These are phyloP conservation scores for Leucopsar rothschildi DNA, from an alignment of 2,113 vertebrate genomes.

Conservation along the genomic window DNA sequence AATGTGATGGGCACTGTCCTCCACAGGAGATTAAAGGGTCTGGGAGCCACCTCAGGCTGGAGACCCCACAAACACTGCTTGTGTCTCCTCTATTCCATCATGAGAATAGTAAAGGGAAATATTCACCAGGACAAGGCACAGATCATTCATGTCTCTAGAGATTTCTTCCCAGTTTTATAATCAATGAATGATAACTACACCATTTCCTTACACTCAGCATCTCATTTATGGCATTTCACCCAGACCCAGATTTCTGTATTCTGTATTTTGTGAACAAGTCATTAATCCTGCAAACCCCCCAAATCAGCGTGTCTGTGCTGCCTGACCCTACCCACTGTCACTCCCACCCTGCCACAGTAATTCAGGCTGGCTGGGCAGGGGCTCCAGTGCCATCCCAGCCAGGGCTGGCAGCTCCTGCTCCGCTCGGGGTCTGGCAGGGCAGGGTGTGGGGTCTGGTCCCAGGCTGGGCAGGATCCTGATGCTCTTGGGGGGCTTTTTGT, in stretches of 20 bases:
- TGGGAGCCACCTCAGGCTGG: neutral
- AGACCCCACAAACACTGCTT: neutral
- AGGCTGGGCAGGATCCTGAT: neutral
- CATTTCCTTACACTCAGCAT: neutral
- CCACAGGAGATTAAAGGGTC: fast-evolving
- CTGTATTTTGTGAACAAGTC: neutral
- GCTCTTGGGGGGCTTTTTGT: too few relatives aligned
- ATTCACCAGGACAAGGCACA: neutral
- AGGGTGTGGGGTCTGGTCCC: too few relatives aligned
- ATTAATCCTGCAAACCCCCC: neutral
- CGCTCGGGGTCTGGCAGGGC: too few relatives aligned
- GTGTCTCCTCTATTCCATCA: neutral
- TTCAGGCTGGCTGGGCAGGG: too few relatives aligned
- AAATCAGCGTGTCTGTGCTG: neutral
- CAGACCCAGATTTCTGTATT: neutral
- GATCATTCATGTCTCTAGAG: neutral
- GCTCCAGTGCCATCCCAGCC: neutral
- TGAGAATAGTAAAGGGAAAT: neutral
- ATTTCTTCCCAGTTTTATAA: neutral
- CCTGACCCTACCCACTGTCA: too few relatives aligned
- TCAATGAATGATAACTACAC: fast-evolving
- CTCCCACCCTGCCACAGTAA: too few relatives aligned
- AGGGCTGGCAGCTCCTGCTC: too few relatives aligned
- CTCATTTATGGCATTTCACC: neutral
- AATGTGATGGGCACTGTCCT: too few relatives aligned